A percentile compares a stretch with the other conserved stretches of the same genome.
phyloP scores from a whole-genome alignment of 1,140 invertebrate genomes.

The Drosophila kikkawai region DNA sequence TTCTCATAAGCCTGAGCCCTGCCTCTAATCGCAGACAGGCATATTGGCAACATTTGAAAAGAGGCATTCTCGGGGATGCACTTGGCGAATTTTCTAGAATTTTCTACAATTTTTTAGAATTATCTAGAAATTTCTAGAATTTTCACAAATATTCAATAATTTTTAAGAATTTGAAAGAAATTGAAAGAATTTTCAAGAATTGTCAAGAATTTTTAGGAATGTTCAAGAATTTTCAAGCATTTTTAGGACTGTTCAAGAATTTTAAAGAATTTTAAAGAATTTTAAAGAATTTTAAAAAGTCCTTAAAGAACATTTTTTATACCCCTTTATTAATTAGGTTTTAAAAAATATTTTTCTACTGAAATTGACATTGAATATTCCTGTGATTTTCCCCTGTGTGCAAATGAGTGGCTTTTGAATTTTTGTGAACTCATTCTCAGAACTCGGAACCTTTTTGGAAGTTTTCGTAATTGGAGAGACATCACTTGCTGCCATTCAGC shows the following conservation, averaged over 20 bases:
- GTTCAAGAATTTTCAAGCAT: too few species aligned
- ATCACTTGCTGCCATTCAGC: not conserved
- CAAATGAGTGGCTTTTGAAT: not conserved
- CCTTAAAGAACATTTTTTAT: too few species aligned
- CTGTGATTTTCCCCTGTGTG: not conserved
- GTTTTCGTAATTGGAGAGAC: constrained; percentile 26
- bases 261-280: too few species aligned
- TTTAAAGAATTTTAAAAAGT: too few species aligned
- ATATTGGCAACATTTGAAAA: constrained; percentile 9
- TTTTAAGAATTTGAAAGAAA: too few species aligned
- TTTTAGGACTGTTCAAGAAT: too few species aligned
- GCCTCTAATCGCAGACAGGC: constrained; percentile 16
- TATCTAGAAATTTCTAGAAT: too few species aligned
- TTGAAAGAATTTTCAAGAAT: too few species aligned
- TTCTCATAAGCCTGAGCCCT: constrained; percentile 20
- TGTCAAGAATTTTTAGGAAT: too few species aligned
- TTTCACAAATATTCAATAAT: too few species aligned
- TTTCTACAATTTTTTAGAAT: not conserved
- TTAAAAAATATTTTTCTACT: not conserved
- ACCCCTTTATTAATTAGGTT: not conserved
- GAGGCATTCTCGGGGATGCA: constrained; percentile 3
- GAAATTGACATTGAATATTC: not conserved
- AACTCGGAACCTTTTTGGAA: not conserved
- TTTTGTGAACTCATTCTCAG: not conserved
- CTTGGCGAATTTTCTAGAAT: not conserved